Conservation (phyloP, 2,797 vertebrate genomes). For the Microctenopoma lineatum region DNA sequence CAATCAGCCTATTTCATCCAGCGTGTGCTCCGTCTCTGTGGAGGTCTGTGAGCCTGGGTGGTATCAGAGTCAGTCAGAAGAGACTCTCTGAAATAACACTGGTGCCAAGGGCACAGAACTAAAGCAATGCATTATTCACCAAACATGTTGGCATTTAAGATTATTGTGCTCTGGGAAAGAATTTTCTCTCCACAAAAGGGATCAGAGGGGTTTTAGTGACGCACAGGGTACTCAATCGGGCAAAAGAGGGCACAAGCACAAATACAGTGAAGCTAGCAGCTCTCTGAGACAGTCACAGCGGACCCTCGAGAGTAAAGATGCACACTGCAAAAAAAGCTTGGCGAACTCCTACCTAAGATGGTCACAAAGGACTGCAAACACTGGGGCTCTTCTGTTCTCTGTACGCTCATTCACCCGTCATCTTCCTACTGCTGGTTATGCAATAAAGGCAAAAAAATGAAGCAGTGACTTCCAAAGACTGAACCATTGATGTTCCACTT, state of each 20-base stretch:
- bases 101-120: constrained; percentile 29
- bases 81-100: constrained; percentile 40
- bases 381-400: no score
- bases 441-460: no score
- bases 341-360: no score
- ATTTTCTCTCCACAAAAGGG: not conserved
- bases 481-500: no score
- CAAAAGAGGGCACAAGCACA: no score
- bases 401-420: no score
- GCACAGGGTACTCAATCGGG: not conserved
- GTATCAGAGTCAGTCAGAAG: constrained; percentile 34
- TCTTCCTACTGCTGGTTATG: no score
- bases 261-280: not conserved
- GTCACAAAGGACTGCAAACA: no score
- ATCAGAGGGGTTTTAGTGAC: rapidly evolving
- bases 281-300: not conserved
- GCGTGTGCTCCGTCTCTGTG: constrained; percentile 9
- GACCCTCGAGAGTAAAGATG: not conserved
- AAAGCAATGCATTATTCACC: constrained; percentile 13
- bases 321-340: no score
- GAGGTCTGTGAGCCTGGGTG: constrained; percentile 22
- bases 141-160: constrained; percentile 23
- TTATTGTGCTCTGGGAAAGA: not conserved
- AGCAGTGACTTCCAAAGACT: no score
- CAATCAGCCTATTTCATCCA: constrained; percentile 53